Evolutionary conservation across 2,888 invertebrate species (phyloP), one percentile per base, ranked within the genome.

Genomic region (Ypsolopha sequella): DNA sequence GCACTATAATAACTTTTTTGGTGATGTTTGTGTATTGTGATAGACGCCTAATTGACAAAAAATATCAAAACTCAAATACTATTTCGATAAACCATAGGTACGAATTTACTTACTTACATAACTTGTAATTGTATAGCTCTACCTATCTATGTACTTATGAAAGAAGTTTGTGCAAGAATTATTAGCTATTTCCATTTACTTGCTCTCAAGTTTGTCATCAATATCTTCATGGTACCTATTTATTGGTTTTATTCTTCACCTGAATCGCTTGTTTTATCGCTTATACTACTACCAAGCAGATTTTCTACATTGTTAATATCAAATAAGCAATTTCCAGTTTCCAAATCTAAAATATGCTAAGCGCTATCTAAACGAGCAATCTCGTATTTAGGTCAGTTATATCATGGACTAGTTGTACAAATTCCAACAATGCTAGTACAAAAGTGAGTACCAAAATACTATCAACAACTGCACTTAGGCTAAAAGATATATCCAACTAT

Each of bases 361-460:
- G 72, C 74, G 63, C 71, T 77, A 69, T 65, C 65, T 69, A 70
- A 65, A 56, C 24, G 24, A 67, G 63, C 6, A 14, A 11, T 8
- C 14, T n/a, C 6, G 13, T 43, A 13, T 43, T 8, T 6, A 8
- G 4, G 14, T 13, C 8, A 14, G 43, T 14, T 41, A 39, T 67
- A 73, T 75, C 60, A 76, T 80, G 82, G 84, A 82, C 84, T 69
- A 65, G 58, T 76, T 80, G 71, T 68, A 59, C 56, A 66, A 65
- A 63, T 64, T 56, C 60, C 76, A 78, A 80, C 80, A 63, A 65
- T 59, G 70, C 60, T 43, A 77, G 74, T 82, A 84, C 79, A 84
- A 82, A 82, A 80, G 58, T 71, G 70, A 76, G 76, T 82, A 82
- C 80, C 80, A 82, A 84, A 81, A 82, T 80, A 81, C 70, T 73